Percentiles rank a stretch among this genome's conserved stretches.
Evolutionary conservation across 2,113 vertebrate species (phyloP).

Genomic region (Apistogramma diplotaenia): DNA sequence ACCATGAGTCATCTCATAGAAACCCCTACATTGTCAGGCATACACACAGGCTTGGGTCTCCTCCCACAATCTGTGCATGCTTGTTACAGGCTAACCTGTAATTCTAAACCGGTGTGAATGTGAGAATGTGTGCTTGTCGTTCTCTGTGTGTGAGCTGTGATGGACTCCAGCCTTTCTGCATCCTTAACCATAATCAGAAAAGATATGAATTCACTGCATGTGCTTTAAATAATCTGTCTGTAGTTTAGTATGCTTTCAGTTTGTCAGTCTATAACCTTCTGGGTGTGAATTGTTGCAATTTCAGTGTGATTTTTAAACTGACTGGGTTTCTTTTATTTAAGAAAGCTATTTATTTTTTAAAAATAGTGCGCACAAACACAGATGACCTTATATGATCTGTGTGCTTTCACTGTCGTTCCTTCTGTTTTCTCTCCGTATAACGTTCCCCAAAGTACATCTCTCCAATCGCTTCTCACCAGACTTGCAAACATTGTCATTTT

Average conservation of each 20-base stretch:
- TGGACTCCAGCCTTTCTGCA: neutral
- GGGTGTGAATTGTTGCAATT: neutral
- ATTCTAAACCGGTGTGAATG: neutral
- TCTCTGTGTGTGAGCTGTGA: neutral
- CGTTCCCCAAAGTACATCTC: neutral
- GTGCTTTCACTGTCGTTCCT: neutral
- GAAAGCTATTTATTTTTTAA: neutral
- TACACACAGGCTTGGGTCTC: neutral
- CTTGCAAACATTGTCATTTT: neutral
- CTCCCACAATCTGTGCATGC: neutral
- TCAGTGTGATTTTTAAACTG: constrained; percentile 11
- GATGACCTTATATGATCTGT: constrained; percentile 16
- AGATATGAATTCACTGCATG: neutral
- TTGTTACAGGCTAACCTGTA: neutral
- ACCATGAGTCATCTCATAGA: too few relatives aligned
- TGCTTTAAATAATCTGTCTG: neutral
- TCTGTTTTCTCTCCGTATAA: constrained; percentile 14
- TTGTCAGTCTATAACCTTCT: neutral
- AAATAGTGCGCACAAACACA: neutral
- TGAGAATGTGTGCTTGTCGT: neutral
- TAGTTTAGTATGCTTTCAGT: neutral
- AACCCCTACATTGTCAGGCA: too few relatives aligned
- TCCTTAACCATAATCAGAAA: neutral
- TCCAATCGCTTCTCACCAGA: neutral
- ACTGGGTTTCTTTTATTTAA: neutral